Conservation (phyloP, 2,888 invertebrate genomes). For the Charanyca ferruginea region DNA sequence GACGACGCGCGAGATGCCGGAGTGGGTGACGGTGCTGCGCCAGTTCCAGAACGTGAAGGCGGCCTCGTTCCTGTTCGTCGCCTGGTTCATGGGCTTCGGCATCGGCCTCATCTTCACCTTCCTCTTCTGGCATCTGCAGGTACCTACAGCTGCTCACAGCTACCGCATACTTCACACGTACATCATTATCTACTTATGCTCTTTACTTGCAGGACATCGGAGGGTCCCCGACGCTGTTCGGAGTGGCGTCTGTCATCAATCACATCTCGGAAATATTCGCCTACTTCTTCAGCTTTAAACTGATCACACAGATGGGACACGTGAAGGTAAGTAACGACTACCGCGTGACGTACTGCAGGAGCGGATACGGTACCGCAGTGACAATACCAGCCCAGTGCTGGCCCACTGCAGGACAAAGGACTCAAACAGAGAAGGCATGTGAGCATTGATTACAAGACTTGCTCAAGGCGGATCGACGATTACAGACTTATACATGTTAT, state of each 20-base stretch:
- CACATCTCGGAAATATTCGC: conserved; percentile 99
- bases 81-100: conserved; percentile 99
- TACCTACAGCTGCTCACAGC: conserved; percentile 70
- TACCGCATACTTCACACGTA: neutral
- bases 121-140: conserved; percentile 99
- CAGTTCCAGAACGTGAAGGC: conserved; percentile 98
- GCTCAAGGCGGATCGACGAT: too few species aligned
- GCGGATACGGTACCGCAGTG: too few species aligned
- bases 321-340: conserved; percentile 93
- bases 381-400: too few species aligned
- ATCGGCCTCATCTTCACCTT: conserved; percentile 99
- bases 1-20: conserved; percentile 97
- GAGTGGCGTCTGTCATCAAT: conserved; percentile 99
- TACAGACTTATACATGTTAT: too few species aligned
- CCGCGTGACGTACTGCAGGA: too few species aligned
- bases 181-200: neutral
- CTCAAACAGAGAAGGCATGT: too few species aligned
- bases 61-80: conserved; percentile 97
- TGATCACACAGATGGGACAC: conserved; percentile 98
- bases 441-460: too few species aligned
- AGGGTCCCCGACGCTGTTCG: conserved; percentile 99
- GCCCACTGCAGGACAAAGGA: too few species aligned
- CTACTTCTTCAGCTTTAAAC: conserved; percentile 98
- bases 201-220: conserved; percentile 94
- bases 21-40: conserved; percentile 97